These are phyloP conservation scores for Mungos mungo DNA, from an alignment of 2,113 vertebrate genomes.

Conservation along the genomic window DNA sequence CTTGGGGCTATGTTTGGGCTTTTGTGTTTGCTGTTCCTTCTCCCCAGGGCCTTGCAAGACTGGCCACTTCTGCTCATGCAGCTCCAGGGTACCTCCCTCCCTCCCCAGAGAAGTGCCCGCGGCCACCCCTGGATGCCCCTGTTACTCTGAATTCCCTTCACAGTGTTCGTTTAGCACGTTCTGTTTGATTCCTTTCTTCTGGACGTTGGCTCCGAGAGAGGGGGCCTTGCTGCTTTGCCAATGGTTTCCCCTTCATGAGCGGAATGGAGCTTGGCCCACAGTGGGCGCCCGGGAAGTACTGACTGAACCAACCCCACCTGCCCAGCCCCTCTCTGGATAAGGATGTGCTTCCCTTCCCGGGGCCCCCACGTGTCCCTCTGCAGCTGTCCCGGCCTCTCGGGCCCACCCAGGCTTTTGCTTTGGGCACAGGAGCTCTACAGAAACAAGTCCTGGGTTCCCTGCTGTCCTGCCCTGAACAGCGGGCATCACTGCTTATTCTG, in stretches of 20 bases:
- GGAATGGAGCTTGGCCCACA: neutral
- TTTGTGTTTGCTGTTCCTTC: neutral
- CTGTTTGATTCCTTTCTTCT: neutral
- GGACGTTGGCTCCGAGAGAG: neutral
- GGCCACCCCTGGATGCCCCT: fast-evolving
- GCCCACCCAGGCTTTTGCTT: fast-evolving
- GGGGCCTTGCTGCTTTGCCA: neutral
- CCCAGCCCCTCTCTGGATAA: neutral
- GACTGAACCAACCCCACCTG: neutral
- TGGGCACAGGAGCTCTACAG: neutral
- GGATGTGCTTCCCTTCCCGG: neutral
- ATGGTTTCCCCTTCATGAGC: neutral
- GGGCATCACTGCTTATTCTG: neutral
- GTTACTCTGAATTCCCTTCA: neutral
- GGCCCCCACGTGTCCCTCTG: fast-evolving
- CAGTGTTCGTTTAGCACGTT: neutral
- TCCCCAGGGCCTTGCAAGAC: neutral
- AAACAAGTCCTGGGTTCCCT: neutral
- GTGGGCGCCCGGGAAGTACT: no score
- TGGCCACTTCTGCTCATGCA: neutral
- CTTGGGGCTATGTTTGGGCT: neutral
- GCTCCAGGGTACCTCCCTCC: neutral
- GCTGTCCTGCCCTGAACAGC: fast-evolving
- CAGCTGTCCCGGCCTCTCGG: neutral
- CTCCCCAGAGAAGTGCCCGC: neutral